Evolutionary conservation across 2,113 vertebrate species (phyloP).

Genomic region (Vulpes vulpes): DNA sequence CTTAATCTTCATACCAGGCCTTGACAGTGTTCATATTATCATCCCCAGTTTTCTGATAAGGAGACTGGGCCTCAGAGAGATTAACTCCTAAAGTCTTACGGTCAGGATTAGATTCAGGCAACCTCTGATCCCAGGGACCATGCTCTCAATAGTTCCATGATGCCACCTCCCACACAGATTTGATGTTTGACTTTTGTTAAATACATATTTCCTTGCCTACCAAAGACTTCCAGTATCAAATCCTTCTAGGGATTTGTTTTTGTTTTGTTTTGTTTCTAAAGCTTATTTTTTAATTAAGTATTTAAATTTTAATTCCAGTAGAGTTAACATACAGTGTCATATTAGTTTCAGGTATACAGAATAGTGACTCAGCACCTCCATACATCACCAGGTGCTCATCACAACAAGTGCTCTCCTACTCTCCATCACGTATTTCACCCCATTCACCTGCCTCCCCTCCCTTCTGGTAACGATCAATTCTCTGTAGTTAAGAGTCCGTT

Average conservation of each 20-base stretch:
- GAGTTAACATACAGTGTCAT: not conserved
- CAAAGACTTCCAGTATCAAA: not conserved
- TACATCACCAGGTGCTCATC: not conserved
- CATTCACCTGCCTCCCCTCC: rapidly evolving
- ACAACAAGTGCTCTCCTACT: not conserved
- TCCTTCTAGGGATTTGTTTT: not conserved
- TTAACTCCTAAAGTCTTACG: not conserved
- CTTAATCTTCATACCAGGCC: not conserved
- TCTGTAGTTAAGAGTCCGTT: not conserved
- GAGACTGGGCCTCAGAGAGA: not conserved
- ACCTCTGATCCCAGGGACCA: not conserved
- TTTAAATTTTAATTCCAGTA: not conserved
- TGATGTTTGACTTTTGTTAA: not conserved
- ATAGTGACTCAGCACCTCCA: not conserved
- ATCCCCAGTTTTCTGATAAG: not conserved
- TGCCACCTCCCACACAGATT: not conserved
- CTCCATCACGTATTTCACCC: not conserved
- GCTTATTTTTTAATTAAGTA: not conserved
- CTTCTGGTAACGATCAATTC: not conserved
- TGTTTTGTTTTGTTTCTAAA: not conserved
- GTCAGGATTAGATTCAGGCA: not conserved
- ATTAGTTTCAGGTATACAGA: not conserved
- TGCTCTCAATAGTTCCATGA: not conserved
- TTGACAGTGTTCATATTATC: not conserved
- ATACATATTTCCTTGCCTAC: rapidly evolving